These are phyloP conservation scores for Lepeophtheirus nordmannii DNA, from an alignment of 2,888 invertebrate species.

Conservation along the genomic window DNA sequence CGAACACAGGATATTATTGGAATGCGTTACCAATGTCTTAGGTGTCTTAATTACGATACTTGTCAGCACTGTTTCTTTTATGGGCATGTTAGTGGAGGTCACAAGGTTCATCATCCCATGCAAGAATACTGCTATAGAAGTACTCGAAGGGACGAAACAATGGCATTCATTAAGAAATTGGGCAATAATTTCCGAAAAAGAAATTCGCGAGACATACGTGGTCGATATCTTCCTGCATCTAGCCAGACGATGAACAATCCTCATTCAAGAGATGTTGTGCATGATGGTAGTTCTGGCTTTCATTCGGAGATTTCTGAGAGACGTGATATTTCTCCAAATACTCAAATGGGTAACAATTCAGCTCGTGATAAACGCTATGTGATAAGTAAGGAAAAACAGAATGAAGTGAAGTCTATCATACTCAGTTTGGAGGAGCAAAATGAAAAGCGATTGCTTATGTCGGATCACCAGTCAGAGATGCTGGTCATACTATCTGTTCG, in stretches of 20 bases:
- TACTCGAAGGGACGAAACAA: slow-evolving; percentile 10
- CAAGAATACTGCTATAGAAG: slow-evolving; percentile 44
- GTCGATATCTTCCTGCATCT: not conserved
- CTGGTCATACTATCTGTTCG: not conserved
- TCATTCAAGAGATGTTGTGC: not conserved
- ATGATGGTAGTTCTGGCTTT: slow-evolving; percentile 12
- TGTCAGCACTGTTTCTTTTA: slow-evolving; percentile 53
- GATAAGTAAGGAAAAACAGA: not conserved
- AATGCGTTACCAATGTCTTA: slow-evolving; percentile 44
- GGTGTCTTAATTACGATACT: slow-evolving; percentile 48
- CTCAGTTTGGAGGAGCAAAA: slow-evolving; percentile 8
- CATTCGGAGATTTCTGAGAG: not conserved
- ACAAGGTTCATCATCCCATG: slow-evolving; percentile 50
- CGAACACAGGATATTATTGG: slow-evolving; percentile 26
- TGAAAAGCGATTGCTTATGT: not conserved
- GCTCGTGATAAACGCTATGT: not conserved
- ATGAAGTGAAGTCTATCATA: slow-evolving; percentile 10
- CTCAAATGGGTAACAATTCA: not conserved
- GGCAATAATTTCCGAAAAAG: slow-evolving; percentile 4
- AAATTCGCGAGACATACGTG: not conserved
- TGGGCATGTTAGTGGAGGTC: slow-evolving; percentile 44
- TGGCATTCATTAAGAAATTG: slow-evolving; percentile 7
- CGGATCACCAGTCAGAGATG: not conserved
- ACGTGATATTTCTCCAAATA: not conserved
- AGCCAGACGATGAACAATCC: not conserved